These are phyloP conservation scores for Poeciliopsis turneri DNA, from an alignment of 2,797 vertebrate genomes.

Conservation along the genomic window DNA sequence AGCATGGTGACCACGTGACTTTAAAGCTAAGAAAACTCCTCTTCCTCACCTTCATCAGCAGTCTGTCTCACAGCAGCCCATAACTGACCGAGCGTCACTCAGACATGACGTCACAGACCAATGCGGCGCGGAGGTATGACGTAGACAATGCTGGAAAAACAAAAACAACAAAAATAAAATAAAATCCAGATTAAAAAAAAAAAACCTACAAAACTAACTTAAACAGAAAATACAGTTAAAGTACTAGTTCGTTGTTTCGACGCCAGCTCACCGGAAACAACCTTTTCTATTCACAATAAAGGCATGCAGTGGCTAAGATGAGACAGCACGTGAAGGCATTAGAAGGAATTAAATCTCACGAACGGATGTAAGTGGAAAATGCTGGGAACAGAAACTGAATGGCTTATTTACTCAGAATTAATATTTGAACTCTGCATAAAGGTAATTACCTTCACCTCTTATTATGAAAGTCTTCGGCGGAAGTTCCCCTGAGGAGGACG, in stretches of 20 bases:
- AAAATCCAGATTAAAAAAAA: background rate
- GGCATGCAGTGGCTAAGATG: background rate
- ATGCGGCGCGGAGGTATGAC: conserved; percentile 34
- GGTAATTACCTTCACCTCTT: background rate
- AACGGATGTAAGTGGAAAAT: background rate
- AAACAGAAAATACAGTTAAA: background rate
- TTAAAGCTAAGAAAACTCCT: background rate
- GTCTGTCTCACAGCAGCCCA: background rate
- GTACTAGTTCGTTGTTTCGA: background rate
- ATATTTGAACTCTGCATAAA: background rate
- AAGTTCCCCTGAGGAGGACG: background rate
- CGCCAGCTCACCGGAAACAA: background rate
- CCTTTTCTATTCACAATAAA: background rate
- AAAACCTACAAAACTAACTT: background rate
- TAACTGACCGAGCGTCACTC: conserved; percentile 11
- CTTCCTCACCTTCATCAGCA: conserved; percentile 10
- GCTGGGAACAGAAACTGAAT: background rate
- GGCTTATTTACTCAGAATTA: background rate
- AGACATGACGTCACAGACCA: conserved; percentile 32
- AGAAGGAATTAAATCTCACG: background rate
- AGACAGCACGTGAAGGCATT: background rate
- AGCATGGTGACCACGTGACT: conserved; percentile 40
- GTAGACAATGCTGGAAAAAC: background rate
- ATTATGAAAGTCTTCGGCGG: background rate
- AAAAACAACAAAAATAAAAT: background rate